Evolutionary conservation across 2,113 vertebrate species (phyloP), one percentile per base, ranked within the genome.

Genomic region (Chauna torquata): DNA sequence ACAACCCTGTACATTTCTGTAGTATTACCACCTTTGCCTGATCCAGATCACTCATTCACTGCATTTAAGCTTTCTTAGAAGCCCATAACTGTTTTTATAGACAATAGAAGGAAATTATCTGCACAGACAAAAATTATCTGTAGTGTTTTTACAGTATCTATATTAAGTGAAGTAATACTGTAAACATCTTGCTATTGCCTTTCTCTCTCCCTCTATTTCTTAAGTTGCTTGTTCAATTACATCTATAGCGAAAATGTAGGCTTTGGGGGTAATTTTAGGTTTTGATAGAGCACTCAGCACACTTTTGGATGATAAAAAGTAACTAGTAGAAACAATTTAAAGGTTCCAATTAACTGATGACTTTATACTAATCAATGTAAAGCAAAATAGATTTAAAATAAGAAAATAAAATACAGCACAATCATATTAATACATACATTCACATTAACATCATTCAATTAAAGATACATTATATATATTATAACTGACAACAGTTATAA

Each of bases 31-130:
- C 57, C 69, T 89, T 86, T 84, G 24, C 86, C 68, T 91, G 59
- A 95, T 87, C 59, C 74, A 79, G 65, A 75, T 59, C 47, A 68
- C 68, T 92, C 89, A 86, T 55, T 92, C 80, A 75, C 57, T 78
- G 52, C 38, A 71, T 64, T 92, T 84, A 55, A 38, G 28, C 44
- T 91, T 89, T 76, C 65, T 76, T 71, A 89, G 84, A 82, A 96
- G n/a, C 20, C n/a, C 3, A 1, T 15, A 25, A 38, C 57, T 64
- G 25, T 55, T 92, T 92, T 80, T n/a, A 83, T 8, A 75, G 4
- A 8, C 58, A 96, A 78, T 0, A 84, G 38, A 81, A 90, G 11
- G 24, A 81, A 88, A 91, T 68, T 34, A 71, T 32, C 54, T 70
- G 27, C 55, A 49, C 12, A 79, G n/a, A 77, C 80, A 28, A 83